Evolutionary conservation across 2,888 invertebrate species (phyloP), one percentile per base, ranked within the genome.

Genomic region (Digitonthophagus gazella): DNA sequence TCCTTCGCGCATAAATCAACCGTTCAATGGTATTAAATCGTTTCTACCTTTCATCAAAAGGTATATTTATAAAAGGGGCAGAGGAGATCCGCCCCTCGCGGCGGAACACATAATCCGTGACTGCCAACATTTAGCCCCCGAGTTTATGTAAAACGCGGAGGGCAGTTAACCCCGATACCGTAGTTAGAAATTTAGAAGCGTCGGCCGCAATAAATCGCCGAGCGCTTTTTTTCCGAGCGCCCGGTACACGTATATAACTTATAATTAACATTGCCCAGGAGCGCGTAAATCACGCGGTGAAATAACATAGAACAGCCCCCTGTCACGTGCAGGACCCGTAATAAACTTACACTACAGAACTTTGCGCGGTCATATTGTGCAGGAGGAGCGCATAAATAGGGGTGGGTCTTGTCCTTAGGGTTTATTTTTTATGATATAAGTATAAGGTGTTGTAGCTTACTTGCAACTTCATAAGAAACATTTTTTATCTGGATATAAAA

Each of bases 261-360:
- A 61, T 61, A 61, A 61, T 61, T 61, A 61, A 61, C 61, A 61
- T 20, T n/a, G 61, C 18, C 61, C 14, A 19, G 61, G 19, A n/a
- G 61, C 20, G 20, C 8, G 18, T 61, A 61, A 61, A 61, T 61
- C 61, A 61, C 18, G 61, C 6, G 14, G 20, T 20, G 20, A 61
- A 61, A 61, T 61, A 61, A 61, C 61, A 61, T 14, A 16, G 61
- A 61, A 61, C 61, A 61, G 18, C 61, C 61, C 61, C 61, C 61
- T 61, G 61, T 61, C 61, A 61, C 61, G 61, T 61, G 20, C 61
- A 61, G 61, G 61, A 61, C 19, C 19, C 61, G 18, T 61, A 61
- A 61, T 61, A 61, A 61, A 61, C 61, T 61, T 61, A 61, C 61
- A 20, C 61, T 8, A 61, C 61, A 44, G 16, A 61, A 61, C 18